Evolutionary conservation across 1,140 invertebrate genomes (phyloP).

Genomic region (Drosophila pseudoananassae): DNA sequence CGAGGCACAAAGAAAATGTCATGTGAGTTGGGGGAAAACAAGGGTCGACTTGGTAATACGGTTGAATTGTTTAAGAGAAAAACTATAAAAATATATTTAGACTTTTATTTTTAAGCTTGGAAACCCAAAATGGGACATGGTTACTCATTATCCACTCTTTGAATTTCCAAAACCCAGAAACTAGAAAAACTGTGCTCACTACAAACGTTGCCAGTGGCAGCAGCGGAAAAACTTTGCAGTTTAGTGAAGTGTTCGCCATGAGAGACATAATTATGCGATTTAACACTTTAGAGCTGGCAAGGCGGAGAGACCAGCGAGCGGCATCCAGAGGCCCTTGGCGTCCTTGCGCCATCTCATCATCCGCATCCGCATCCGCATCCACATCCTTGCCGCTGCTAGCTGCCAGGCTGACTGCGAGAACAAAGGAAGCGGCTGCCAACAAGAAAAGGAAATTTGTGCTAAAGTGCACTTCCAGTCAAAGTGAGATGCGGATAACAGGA

Average conservation of each 20-base stretch:
- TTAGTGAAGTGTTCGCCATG: slow-evolving; percentile 77
- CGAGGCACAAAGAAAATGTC: slow-evolving; percentile 41
- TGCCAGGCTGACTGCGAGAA: slow-evolving; percentile 26
- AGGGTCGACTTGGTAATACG: slow-evolving; percentile 19
- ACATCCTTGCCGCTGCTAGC: slow-evolving; percentile 33
- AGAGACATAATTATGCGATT: slow-evolving; percentile 82
- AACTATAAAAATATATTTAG: not conserved
- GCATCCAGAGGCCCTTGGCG: slow-evolving; percentile 5
- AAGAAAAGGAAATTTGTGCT: slow-evolving; percentile 77
- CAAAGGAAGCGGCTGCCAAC: slow-evolving; percentile 68
- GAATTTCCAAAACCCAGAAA: not conserved
- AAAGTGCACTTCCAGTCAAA: slow-evolving; percentile 76
- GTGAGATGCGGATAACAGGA: slow-evolving; percentile 54
- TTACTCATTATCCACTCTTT: not conserved
- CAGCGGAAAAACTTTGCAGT: slow-evolving; percentile 60
- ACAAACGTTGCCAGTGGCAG: slow-evolving; percentile 53
- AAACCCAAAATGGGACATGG: too few species aligned
- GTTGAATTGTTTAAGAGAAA: not conserved
- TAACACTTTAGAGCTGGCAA: slow-evolving; percentile 75
- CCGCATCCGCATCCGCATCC: slow-evolving; percentile 16
- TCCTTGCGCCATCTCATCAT: slow-evolving; percentile 6
- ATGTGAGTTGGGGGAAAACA: slow-evolving; percentile 35
- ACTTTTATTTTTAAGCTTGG: not conserved
- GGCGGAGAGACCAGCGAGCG: slow-evolving; percentile 56
- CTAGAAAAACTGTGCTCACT: slow-evolving; percentile 20